Conservation (phyloP, 2,113 vertebrate genomes). For the Addax nasomaculatus region DNA sequence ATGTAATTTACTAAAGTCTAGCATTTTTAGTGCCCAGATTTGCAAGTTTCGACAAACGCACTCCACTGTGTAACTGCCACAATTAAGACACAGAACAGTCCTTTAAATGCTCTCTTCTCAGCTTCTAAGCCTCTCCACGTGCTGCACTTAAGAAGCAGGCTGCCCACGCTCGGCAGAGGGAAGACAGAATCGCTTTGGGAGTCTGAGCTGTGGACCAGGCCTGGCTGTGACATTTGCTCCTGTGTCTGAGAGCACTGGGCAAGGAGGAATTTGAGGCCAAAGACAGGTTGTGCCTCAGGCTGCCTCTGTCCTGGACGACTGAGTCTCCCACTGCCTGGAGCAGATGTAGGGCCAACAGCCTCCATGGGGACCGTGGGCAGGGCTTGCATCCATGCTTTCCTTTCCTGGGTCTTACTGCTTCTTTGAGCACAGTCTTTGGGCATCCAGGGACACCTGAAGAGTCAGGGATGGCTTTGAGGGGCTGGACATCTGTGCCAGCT, state of each 20-base stretch:
- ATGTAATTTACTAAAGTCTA: background rate
- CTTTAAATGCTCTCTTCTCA: background rate
- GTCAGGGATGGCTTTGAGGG: background rate
- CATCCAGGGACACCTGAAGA: background rate
- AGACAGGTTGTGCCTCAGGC: background rate
- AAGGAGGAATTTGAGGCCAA: background rate
- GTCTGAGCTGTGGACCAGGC: background rate
- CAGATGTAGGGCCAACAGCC: rapidly evolving
- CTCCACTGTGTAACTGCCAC: background rate
- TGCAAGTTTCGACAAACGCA: background rate
- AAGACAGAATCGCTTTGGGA: rapidly evolving
- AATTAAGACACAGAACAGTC: rapidly evolving
- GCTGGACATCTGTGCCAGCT: background rate
- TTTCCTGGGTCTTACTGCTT: background rate
- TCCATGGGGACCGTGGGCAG: rapidly evolving
- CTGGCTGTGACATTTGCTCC: background rate
- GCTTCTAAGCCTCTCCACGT: background rate
- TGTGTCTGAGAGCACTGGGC: background rate
- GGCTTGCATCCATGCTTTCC: rapidly evolving
- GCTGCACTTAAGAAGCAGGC: background rate
- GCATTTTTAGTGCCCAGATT: background rate
- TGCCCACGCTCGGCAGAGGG: background rate
- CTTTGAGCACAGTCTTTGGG: background rate
- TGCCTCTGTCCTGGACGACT: rapidly evolving
- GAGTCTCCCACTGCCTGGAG: background rate